phyloP scores from a whole-genome alignment of 2,888 invertebrate species.

The Carcina quercana region DNA sequence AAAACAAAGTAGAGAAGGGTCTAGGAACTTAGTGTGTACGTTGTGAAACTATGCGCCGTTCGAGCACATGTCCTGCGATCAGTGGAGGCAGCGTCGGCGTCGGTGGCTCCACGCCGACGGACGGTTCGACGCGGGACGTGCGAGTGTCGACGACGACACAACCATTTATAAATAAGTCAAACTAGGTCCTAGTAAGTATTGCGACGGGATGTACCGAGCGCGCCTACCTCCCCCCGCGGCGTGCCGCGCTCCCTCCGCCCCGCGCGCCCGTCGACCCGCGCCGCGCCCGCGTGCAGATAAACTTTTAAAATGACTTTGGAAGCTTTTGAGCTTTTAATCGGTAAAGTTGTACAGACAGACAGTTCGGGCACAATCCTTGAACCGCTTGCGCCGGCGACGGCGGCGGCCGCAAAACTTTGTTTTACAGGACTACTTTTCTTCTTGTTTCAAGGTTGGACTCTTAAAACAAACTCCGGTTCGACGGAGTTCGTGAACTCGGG shows the following conservation, averaged over 20 bases:
- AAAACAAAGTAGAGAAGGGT: conserved; percentile 74
- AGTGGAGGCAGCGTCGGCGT: conserved; percentile 22
- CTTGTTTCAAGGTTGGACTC: conserved; percentile 77
- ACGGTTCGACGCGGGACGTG: conserved; percentile 54
- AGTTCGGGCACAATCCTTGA: conserved; percentile 76
- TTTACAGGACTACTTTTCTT: conserved; percentile 77
- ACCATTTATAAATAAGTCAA: conserved; percentile 68
- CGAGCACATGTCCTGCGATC: conserved; percentile 45
- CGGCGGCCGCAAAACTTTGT: conserved; percentile 76
- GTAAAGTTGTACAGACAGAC: conserved; percentile 76
- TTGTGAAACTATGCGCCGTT: conserved; percentile 52
- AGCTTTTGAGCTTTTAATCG: conserved; percentile 77
- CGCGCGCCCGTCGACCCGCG: conserved; percentile 30
- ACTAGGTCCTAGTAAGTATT: conserved; percentile 71
- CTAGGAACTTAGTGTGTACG: conserved; percentile 71
- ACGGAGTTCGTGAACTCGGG: conserved; percentile 76
- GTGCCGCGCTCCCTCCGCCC: no score
- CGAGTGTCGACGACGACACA: conserved; percentile 46
- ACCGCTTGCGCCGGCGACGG: conserved; percentile 76
- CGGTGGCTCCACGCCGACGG: conserved; percentile 25
- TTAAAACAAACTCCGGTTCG: conserved; percentile 76
- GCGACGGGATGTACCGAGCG: conserved; percentile 61
- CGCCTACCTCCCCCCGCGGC: conserved; percentile 48
- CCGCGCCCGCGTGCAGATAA: conserved; percentile 69
- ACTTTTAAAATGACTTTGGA: conserved; percentile 77